phyloP scores from a whole-genome alignment of 2,797 vertebrate genomes.

The Microctenopoma stevenorrisi region DNA sequence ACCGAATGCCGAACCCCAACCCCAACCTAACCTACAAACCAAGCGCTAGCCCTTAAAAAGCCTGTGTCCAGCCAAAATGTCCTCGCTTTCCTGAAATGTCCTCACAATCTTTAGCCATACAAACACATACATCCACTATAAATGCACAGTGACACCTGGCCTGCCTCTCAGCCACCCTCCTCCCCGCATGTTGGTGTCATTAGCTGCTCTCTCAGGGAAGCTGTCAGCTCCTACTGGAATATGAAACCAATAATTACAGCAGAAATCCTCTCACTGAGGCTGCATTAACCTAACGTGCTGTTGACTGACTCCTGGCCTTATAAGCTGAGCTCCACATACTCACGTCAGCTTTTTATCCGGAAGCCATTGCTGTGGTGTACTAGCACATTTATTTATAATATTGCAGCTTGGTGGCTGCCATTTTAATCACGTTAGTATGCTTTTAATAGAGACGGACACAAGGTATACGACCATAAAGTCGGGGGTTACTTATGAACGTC shows the following conservation, averaged over 20 bases:
- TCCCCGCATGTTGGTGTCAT: conserved; percentile 47
- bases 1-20: not conserved
- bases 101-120: not conserved
- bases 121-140: not conserved
- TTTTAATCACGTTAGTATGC: not conserved
- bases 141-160: conserved; percentile 44
- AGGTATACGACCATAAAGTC: too few relatives aligned
- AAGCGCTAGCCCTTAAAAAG: not conserved
- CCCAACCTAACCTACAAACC: not conserved
- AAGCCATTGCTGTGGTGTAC: not conserved
- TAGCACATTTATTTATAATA: conserved; percentile 10
- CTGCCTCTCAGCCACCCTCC: conserved; percentile 42
- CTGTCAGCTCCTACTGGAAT: conserved; percentile 72
- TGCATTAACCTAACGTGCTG: conserved; percentile 59
- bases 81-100: not conserved
- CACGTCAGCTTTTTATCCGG: conserved; percentile 22
- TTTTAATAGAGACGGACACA: not conserved
- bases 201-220: conserved; percentile 45
- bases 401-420: conserved; percentile 3
- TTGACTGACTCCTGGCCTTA: conserved; percentile 62
- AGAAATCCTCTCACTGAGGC: conserved; percentile 54
- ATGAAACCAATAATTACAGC: conserved; percentile 73
- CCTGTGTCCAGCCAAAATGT: not conserved
- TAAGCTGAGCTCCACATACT: conserved; percentile 12
- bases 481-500: too few relatives aligned